Conservation (phyloP, 2,888 invertebrate genomes). For the Cryptocheilus praepositus region DNA sequence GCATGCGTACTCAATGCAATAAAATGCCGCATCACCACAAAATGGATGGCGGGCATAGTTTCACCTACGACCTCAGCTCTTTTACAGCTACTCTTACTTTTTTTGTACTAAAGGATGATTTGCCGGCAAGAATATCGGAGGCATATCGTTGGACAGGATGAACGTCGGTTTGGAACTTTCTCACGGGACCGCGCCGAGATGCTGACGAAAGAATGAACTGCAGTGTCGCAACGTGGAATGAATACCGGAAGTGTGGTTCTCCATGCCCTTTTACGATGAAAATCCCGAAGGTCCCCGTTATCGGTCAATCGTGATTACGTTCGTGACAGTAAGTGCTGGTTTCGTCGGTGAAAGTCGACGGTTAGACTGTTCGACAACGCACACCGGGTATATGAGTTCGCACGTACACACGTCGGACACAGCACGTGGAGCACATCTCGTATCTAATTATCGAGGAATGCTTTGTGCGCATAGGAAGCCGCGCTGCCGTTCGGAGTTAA, state of each 20-base stretch:
- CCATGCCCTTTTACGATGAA: constrained; percentile 23
- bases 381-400: constrained; percentile 21
- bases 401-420: constrained; percentile 13
- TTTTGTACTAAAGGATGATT: too few relatives aligned
- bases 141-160: too few relatives aligned
- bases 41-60: too few relatives aligned
- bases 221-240: too few relatives aligned
- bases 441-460: constrained; percentile 69
- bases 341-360: constrained; percentile 37
- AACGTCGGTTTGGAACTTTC: too few relatives aligned
- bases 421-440: constrained; percentile 51
- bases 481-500: constrained; percentile 55
- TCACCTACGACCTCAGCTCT: too few relatives aligned
- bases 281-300: constrained; percentile 18
- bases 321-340: constrained; percentile 29
- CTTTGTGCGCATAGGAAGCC: constrained; percentile 56
- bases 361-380: neutral
- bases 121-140: too few relatives aligned
- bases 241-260: neutral
- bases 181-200: too few relatives aligned
- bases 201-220: too few relatives aligned
- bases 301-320: constrained; percentile 32
- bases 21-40: too few relatives aligned
- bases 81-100: too few relatives aligned
- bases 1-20: too few relatives aligned